Base-by-base conservation (phyloP, 1,140 invertebrate genomes). In the Hylaeus volcanicus region DNA sequence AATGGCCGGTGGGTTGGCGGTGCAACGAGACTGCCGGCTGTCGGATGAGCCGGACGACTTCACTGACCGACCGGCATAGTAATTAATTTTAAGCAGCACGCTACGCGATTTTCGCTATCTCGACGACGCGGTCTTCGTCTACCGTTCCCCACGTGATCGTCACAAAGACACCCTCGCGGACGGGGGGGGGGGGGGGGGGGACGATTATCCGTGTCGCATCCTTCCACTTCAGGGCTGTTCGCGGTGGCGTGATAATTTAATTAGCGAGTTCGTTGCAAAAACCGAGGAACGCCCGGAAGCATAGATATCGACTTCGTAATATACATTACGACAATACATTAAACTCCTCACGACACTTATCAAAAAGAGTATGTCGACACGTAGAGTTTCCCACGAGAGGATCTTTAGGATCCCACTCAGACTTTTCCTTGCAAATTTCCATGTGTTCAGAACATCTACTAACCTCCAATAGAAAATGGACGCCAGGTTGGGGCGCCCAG, bases 31-130 rank as follows among this genome's bases (percentile, higher is more conserved):
- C 73, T 56, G 45, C 68, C 61, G 60, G 72, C 65, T 85, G 84
- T 86, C 84, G 64, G 51, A 85, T 63, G 14, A 77, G 48, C 58
- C 48, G 88, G 83, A 92, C 88, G 89, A 90, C 91, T 86, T 92
- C 88, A 91, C 90, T 89, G 89, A 88, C 70, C 83, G 82, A 87
- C 81, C 88, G 88, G 89, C 88, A 89, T 82, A 88, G 86, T 90
- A 92, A 92, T 93, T 92, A 92, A 92, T 93, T 91, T 90, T 88
- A 88, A 91, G 88, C 92, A 89, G 86, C 88, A 88, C 56, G 88
- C 74, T 73, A 81, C 79, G 82, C 84, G 84, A 86, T 87, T 87
- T 88, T 89, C 83, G 79, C 85, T 81, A 84, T 81, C 74, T 84
- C 79, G 71, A 43, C 71, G 53, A 12, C 39, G 45, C 65, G 65